phyloP scores from a whole-genome alignment of 2,888 invertebrate species.

The Hirudinaria manillensis region DNA sequence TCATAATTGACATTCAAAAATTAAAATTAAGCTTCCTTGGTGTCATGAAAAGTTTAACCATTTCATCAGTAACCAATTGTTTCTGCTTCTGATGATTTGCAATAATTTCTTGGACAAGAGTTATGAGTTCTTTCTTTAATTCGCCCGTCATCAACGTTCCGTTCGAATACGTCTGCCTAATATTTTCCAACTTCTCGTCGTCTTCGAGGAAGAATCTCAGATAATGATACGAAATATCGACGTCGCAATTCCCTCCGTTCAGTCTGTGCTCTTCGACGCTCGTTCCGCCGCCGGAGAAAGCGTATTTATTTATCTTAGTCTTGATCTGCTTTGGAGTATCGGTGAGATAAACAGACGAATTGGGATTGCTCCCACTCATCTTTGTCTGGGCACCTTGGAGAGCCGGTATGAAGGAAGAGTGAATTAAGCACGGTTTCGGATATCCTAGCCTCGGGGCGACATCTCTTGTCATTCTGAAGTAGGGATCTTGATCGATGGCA shows the following conservation, averaged over 20 bases:
- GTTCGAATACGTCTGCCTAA: conserved; percentile 65
- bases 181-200: conserved; percentile 72
- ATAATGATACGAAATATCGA: conserved; percentile 92
- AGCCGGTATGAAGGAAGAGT: conserved; percentile 84
- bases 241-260: conserved; percentile 84
- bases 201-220: conserved; percentile 89
- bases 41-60: conserved; percentile 75
- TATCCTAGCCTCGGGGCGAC: conserved; percentile 85
- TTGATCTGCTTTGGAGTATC: conserved; percentile 92
- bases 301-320: conserved; percentile 74
- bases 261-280: conserved; percentile 85
- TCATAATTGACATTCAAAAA: conserved; percentile 10
- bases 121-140: conserved; percentile 83
- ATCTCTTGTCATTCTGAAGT: conserved; percentile 96
- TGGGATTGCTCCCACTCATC: conserved; percentile 93
- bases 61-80: conserved; percentile 74
- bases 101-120: conserved; percentile 71
- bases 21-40: conserved; percentile 62
- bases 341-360: conserved; percentile 87
- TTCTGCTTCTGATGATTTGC: conserved; percentile 75
- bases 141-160: conserved; percentile 89
- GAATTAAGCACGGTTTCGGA: conserved; percentile 79
- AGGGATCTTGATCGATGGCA: conserved; percentile 98
- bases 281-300: conserved; percentile 90
- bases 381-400: conserved; percentile 93